Evolutionary conservation across 2,888 invertebrate genomes (phyloP), one percentile per base, ranked within the genome.

Genomic region (Dryococelus australis): DNA sequence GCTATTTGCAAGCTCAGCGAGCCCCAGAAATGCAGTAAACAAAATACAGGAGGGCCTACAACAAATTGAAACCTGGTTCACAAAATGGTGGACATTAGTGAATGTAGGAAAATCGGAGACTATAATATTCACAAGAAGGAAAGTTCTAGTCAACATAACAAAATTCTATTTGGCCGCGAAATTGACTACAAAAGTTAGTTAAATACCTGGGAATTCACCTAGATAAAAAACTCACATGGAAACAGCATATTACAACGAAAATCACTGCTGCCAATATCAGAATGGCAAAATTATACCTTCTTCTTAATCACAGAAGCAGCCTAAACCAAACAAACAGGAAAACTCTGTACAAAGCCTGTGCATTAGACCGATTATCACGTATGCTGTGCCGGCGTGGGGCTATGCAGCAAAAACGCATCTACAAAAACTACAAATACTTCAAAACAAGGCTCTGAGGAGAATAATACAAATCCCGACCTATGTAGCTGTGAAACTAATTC

Each of bases 121-220:
- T 24, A 86, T 83, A 47, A 43, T 86, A 6, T 87, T 87, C 24
- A 35, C 84, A 1, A 28, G 43, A 28, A 28, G 84, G 0, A 26
- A 16, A 78, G 47, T 20, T n/a, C 43, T 9, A 9, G 1, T 10
- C 20, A 28, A 83, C 86, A 16, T 53, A 12, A 24, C 1, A 43
- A 16, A n/a, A n/a, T 35, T 28, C 78, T 28, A 6, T 79, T 27
- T n/a, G 65, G 20, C 12, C 27, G 24, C 16, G 24, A 9, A 20
- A 28, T 80, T 3, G 2, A 1, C 28, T 86, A 43, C 26, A 20
- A 5, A 65, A 13, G 43, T 16, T 0, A 2, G 79, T 20, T 16
- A 87, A 53, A 5, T 87, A 85, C 12, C 80, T 87, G 1, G 85
- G 85, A n/a, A 85, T 87, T 5, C 79, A n/a, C 24, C n/a, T 85